Conservation (phyloP, 2,888 invertebrate genomes). For the Psylliodes chrysocephalus region DNA sequence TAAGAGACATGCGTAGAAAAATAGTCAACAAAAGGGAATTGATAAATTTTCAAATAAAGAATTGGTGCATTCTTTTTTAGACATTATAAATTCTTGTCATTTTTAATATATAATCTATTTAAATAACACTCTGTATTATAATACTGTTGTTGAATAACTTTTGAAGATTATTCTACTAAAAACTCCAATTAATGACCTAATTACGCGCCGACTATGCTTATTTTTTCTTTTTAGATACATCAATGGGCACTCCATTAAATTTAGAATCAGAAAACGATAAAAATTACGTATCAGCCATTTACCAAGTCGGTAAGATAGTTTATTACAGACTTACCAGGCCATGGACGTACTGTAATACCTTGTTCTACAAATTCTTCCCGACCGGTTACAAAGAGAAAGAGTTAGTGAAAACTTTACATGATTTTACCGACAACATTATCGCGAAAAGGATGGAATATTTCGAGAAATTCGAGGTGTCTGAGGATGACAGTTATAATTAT, state of each 20-base stretch:
- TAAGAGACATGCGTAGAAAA: no score
- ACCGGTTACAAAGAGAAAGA: conserved; percentile 41
- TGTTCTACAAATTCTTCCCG: conserved; percentile 39
- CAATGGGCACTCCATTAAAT: conserved; percentile 51
- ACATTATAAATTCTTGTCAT: no score
- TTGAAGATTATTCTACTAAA: no score
- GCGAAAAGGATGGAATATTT: conserved; percentile 40
- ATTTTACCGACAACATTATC: conserved; percentile 52
- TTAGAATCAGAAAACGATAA: conserved; percentile 41
- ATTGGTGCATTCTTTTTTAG: no score
- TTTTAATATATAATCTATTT: no score
- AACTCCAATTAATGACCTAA: no score
- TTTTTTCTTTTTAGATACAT: conserved; percentile 44
- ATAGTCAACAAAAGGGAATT: no score
- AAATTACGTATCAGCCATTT: conserved; percentile 46
- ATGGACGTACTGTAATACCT: conserved; percentile 45
- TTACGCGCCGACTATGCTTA: no score
- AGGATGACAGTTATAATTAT: conserved; percentile 53
- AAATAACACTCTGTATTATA: no score
- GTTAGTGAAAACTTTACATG: conserved; percentile 46
- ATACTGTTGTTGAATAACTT: no score
- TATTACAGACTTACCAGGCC: conserved; percentile 46
- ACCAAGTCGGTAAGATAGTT: conserved; percentile 46
- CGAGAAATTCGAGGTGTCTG: conserved; percentile 34
- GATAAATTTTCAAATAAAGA: no score